Base-by-base conservation (phyloP, 2,113 vertebrate genomes). In the Sorex fumeus region DNA sequence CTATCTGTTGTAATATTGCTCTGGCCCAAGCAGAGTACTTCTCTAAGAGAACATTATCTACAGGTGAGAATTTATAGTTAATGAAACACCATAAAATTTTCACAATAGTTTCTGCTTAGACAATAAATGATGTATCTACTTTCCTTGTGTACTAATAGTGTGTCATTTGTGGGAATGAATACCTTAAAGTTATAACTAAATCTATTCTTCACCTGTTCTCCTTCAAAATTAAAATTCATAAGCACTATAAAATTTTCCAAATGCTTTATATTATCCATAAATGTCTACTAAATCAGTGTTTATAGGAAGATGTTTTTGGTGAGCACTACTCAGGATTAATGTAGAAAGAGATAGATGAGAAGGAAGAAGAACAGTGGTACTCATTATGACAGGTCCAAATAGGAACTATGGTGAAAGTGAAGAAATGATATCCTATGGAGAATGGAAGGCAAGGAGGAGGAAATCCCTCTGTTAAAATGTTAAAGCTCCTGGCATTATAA, bases 81-180 rank as follows among this genome's bases (percentile, higher is more conserved):
- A 84, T 90, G 66, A 57, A 2, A 60, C 84, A 50, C 70, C 69
- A 85, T 79, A 90, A 88, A 90, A 79, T 84, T 76, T 95, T 94
- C 13, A 40, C 76, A 84, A 76, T 28, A 89, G 32, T 13, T 36
- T 87, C 78, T 88, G 32, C 43, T 47, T 79, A 82, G 27, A 86
- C 40, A 69, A 91, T 88, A 79, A 16, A 47, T 23, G 12, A 32
- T 82, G 40, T 78, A 32, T 71, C 66, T 87, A 21, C 60, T 91
- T 88, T 83, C 69, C 50, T 82, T 76, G 8, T 0, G 4, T 92
- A 45, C 79, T 93, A 87, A 72, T 72, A 89, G 67, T 70, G 84
- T 94, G 75, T 53, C 36, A 53, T 88, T 92, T 53, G 74, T 30
- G 62, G 32, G 40, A 15, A 77, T 45, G 87, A 77, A 91, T 76